phyloP scores from a whole-genome alignment of 2,888 invertebrate species.

The Coecobrya sp. region DNA sequence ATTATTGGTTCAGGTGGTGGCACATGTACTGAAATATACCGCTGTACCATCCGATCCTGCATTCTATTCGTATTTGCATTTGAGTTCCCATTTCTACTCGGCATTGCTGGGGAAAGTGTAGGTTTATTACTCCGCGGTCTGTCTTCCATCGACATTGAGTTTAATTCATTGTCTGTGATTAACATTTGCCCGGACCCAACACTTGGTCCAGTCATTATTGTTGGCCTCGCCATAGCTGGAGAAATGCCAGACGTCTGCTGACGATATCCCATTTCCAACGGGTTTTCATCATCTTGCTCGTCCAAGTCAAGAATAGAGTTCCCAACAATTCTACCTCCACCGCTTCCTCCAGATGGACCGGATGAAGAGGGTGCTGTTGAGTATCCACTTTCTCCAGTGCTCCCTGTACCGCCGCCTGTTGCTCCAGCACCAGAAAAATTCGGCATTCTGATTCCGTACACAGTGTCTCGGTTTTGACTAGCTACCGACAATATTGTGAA shows the following conservation, averaged over 20 bases:
- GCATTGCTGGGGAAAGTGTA: not conserved
- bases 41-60: constrained; percentile 87
- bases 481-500: not conserved
- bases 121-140: not conserved
- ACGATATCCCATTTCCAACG: not conserved
- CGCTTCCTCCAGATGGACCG: constrained; percentile 5
- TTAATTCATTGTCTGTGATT: not conserved
- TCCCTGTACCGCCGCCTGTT: not conserved
- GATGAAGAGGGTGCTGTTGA: not conserved
- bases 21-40: constrained; percentile 96
- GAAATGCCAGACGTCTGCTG: not conserved
- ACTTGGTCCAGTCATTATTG: constrained; percentile 57
- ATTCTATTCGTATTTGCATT: not conserved
- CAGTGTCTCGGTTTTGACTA: constrained; percentile 44
- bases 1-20: constrained; percentile 92
- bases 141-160: not conserved
- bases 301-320: constrained; percentile 73
- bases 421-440: constrained; percentile 32
- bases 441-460: constrained; percentile 29
- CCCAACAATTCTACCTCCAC: constrained; percentile 57
- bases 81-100: not conserved
- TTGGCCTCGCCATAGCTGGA: constrained; percentile 7
- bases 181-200: not conserved
- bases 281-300: not conserved
- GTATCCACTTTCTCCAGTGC: not conserved